Base-by-base conservation (phyloP, 2,888 invertebrate genomes). In the Nematopogon swammerdamellus region DNA sequence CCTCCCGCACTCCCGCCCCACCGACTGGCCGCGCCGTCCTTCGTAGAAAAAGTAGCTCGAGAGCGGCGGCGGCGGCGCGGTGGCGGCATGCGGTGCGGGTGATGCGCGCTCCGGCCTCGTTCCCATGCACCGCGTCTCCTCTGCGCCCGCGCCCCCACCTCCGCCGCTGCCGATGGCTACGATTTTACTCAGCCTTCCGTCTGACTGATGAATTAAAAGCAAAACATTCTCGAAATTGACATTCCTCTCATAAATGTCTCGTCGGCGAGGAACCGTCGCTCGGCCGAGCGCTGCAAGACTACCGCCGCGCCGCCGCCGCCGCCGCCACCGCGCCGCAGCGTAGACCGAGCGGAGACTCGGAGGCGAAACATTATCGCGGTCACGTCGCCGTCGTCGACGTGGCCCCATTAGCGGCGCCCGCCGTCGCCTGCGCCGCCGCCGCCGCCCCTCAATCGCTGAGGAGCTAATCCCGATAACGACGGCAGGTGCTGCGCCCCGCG, bases 141-240 rank as follows among this genome's bases (percentile, higher is more conserved):
- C 59, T 58, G 57, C 52, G 59, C 55, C 58, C 56, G 49, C 59
- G 53, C 60, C 54, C 53, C 63, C 59, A 59, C 61, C 61, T 2
- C 18, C 60, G 58, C 63, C 72, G 75, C 75, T 74, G 70, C 63
- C 61, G 60, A 60, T 59, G 53, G 53, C 56, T 3, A 6, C 8
- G 11, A 3, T 36, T 36, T 36, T 36, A 14, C 14, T 36, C n/a
- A 3, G 3, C 14, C 36, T 36, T 36, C 11, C 36, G 36, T 14
- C 14, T 14, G 58, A 52, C 62, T 56, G 63, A 70, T 72, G 72
- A 73, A 68, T 63, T 70, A 67, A 72, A 75, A 76, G 73, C 69
- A 60, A 72, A 75, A 74, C 69, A 75, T 75, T 36, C 65, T 73
- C 61, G 64, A 76, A 77, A 76, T 74, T 76, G 76, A 70, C 74